Conservation (phyloP, 1,140 invertebrate species). For the Archivesica marissinica region DNA sequence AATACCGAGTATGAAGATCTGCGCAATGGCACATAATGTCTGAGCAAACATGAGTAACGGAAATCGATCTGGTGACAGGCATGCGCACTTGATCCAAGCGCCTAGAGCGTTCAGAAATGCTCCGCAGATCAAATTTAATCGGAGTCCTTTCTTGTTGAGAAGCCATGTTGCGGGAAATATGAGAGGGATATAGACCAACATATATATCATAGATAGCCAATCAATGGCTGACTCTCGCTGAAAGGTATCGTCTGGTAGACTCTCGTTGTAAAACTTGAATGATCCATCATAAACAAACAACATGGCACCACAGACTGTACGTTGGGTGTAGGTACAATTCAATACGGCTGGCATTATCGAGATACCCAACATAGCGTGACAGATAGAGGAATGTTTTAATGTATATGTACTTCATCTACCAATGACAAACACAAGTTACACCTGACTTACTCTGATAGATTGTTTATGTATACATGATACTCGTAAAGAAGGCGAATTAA, state of each 20-base stretch:
- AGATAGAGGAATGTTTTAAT: no score
- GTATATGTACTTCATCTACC: no score
- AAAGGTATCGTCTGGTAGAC: slow-evolving; percentile 78
- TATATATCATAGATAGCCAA: slow-evolving; percentile 99
- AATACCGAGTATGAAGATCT: slow-evolving; percentile 96
- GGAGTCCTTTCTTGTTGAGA: slow-evolving; percentile 94
- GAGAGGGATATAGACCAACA: slow-evolving; percentile 97
- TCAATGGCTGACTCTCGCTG: slow-evolving; percentile 89
- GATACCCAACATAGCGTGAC: no score
- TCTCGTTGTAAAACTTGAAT: slow-evolving; percentile 83
- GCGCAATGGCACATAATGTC: slow-evolving; percentile 92
- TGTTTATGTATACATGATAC: no score
- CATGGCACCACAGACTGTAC: no score
- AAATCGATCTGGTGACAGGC: slow-evolving; percentile 80
- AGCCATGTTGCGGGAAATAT: slow-evolving; percentile 98
- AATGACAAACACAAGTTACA: no score
- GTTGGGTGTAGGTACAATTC: no score
- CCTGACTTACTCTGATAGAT: no score
- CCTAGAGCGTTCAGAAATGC: slow-evolving; percentile 93
- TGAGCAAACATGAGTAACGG: slow-evolving; percentile 85
- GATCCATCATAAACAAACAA: no score
- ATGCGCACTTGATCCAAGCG: slow-evolving; percentile 96
- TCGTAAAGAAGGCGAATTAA: no score
- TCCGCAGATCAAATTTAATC: slow-evolving; percentile 92
- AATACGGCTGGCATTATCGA: no score